Evolutionary conservation across 2,888 invertebrate species (phyloP).

Genomic region (Agriopis marginaria): DNA sequence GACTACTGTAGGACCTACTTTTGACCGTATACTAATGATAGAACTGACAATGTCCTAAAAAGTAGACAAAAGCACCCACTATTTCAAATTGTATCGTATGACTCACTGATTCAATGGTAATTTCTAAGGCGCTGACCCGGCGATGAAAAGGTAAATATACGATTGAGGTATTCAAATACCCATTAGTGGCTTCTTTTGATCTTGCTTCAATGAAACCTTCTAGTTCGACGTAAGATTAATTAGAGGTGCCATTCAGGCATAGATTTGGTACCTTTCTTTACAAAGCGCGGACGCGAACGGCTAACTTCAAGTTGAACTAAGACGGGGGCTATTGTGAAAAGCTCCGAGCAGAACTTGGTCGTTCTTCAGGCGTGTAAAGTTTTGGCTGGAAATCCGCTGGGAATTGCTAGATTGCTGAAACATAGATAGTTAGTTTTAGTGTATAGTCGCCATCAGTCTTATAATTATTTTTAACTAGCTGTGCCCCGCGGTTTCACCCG

Average conservation of each 20-base stretch:
- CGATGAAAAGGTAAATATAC: slow-evolving; percentile 61
- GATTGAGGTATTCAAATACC: slow-evolving; percentile 77
- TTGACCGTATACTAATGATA: slow-evolving; percentile 15
- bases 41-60: slow-evolving; percentile 19
- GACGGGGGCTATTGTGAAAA: slow-evolving; percentile 69
- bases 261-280: slow-evolving; percentile 29
- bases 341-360: slow-evolving; percentile 19
- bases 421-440: too few species aligned
- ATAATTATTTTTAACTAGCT: too few species aligned
- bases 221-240: slow-evolving; percentile 57
- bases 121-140: slow-evolving; percentile 44
- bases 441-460: too few species aligned
- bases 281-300: slow-evolving; percentile 33
- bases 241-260: slow-evolving; percentile 49
- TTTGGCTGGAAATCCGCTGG: too few species aligned
- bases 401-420: too few species aligned
- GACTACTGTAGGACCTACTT: slow-evolving; percentile 5
- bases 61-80: slow-evolving; percentile 33
- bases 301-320: slow-evolving; percentile 64
- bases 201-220: slow-evolving; percentile 47
- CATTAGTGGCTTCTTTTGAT: slow-evolving; percentile 83
- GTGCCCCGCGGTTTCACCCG: too few species aligned
- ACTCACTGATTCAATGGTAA: slow-evolving; percentile 38
- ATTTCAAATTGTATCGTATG: slow-evolving; percentile 43
- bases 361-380: neutral